Percentiles rank a stretch among this genome's conserved stretches.
Conservation (phyloP, 2,797 vertebrate species). For the Chloroceryle amazona region DNA sequence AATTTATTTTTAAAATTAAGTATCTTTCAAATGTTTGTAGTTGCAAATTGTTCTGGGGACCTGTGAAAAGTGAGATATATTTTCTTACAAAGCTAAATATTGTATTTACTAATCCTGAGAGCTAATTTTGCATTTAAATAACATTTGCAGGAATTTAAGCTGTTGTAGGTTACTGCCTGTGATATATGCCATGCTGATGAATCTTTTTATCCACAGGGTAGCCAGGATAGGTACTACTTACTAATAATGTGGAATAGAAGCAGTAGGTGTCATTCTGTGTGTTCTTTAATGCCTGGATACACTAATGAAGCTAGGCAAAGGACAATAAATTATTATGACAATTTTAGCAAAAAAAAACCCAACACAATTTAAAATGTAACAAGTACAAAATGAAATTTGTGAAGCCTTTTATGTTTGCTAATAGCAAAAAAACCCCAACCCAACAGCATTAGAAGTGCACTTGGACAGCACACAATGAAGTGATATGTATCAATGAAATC, state of each 20-base stretch:
- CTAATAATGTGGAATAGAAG: background rate
- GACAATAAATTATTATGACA: background rate
- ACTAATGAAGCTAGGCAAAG: background rate
- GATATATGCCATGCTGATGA: background rate
- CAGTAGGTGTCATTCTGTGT: background rate
- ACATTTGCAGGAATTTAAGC: background rate
- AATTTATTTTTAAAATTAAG: background rate
- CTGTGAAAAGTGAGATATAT: background rate
- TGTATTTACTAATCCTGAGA: background rate
- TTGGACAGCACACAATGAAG: background rate
- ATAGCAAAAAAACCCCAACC: background rate
- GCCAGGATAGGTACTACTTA: background rate
- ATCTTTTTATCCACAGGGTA: background rate
- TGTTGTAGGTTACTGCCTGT: background rate
- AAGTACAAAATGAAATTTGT: background rate
- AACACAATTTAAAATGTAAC: background rate
- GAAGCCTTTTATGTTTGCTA: background rate
- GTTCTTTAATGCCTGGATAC: background rate
- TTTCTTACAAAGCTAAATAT: background rate
- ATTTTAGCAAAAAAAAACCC: background rate
- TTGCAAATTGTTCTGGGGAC: background rate
- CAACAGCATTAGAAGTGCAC: background rate
- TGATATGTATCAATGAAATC: background rate
- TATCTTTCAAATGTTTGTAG: background rate
- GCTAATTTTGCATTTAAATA: background rate